Percentiles rank a stretch among this genome's conserved stretches.
These are phyloP conservation scores for Cromileptes altivelis DNA, from an alignment of 2,113 vertebrate genomes.

Conservation along the genomic window DNA sequence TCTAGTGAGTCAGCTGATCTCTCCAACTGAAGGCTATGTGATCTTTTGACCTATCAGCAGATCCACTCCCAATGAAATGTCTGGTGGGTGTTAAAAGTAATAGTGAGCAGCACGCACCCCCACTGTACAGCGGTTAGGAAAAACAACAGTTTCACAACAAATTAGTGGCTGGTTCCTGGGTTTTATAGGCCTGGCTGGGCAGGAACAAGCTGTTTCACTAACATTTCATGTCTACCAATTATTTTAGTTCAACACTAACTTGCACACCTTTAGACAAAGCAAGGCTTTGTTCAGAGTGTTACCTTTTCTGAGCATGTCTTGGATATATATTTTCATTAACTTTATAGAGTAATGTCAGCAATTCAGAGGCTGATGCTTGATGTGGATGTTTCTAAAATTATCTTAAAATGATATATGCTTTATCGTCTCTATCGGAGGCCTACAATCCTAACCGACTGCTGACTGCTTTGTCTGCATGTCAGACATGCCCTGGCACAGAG, in stretches of 20 bases:
- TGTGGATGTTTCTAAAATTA: constrained; percentile 24
- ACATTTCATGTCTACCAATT: constrained; percentile 36
- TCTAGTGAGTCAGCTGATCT: constrained; percentile 57
- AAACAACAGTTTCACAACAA: constrained; percentile 50
- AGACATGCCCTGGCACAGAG: constrained; percentile 68
- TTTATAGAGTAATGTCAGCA: not conserved
- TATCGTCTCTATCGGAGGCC: constrained; percentile 33
- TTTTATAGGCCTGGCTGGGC: constrained; percentile 60
- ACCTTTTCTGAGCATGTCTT: not conserved
- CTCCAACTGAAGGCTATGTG: constrained; percentile 13
- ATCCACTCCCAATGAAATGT: constrained; percentile 47
- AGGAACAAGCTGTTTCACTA: constrained; percentile 40
- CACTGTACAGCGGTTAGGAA: constrained; percentile 54
- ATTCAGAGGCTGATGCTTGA: not conserved
- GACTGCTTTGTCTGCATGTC: constrained; percentile 58
- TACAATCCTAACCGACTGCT: not conserved
- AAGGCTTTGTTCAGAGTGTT: constrained; percentile 34
- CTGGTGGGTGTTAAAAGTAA: constrained; percentile 40
- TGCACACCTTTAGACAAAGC: constrained; percentile 41
- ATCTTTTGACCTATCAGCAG: constrained; percentile 53
- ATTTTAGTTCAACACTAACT: constrained; percentile 26
- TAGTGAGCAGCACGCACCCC: constrained; percentile 57
- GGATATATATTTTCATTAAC: not conserved
- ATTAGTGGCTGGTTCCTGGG: constrained; percentile 42
- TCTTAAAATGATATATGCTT: constrained; percentile 38